phyloP scores from a whole-genome alignment of 2,888 invertebrate species.

The Drosophila recens region DNA sequence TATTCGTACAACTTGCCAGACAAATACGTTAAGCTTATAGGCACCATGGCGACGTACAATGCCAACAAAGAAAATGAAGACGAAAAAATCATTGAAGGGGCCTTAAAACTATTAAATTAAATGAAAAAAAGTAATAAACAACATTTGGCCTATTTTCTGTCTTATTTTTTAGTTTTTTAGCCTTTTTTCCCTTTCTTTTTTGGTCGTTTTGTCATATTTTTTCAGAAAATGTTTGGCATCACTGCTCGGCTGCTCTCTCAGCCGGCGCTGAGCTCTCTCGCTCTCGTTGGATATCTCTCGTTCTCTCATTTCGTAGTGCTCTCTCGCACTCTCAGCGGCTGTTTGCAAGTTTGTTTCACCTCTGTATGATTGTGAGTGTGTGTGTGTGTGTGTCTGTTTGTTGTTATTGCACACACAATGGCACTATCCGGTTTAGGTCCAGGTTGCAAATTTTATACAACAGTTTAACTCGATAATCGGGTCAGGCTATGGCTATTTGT shows the following conservation, averaged over 20 bases:
- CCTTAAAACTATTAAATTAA: no score
- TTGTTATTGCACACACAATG: constrained; percentile 64
- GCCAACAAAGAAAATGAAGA: no score
- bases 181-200: no score
- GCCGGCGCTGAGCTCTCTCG: constrained; percentile 23
- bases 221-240: no score
- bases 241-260: constrained; percentile 32
- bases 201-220: no score
- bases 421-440: constrained; percentile 81
- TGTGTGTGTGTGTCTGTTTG: constrained; percentile 41
- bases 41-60: no score
- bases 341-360: constrained; percentile 59
- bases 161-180: no score
- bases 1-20: no score
- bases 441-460: constrained; percentile 79
- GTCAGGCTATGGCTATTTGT: constrained; percentile 72
- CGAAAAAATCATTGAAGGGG: no score
- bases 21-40: no score
- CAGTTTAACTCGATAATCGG: constrained; percentile 79
- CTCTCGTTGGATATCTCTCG: constrained; percentile 17
- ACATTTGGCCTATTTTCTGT: no score
- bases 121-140: no score
- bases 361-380: constrained; percentile 39
- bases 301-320: constrained; percentile 35
- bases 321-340: constrained; percentile 47